phyloP scores from a whole-genome alignment of 2,888 invertebrate genomes.

The Galeruca laticollis region DNA sequence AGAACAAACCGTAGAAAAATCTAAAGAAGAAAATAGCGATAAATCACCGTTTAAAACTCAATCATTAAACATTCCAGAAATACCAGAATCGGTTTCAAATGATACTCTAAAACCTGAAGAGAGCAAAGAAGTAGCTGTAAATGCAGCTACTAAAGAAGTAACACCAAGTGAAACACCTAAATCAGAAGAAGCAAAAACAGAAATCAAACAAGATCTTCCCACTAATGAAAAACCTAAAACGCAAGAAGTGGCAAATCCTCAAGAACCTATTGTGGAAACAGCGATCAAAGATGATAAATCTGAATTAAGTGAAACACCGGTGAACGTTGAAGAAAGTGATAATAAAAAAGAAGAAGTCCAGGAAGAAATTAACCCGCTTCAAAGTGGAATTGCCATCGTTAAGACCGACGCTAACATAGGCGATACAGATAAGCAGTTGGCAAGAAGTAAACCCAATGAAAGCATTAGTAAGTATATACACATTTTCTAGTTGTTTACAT shows the following conservation, averaged over 20 bases:
- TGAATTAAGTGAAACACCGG: conserved; percentile 16
- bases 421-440: conserved; percentile 42
- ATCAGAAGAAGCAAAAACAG: conserved; percentile 19
- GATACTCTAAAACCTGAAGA: conserved; percentile 13
- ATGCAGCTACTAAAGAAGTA: too few species aligned
- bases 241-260: conserved; percentile 24
- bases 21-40: background rate
- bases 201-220: background rate
- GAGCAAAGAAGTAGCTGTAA: background rate
- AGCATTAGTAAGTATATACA: conserved; percentile 41
- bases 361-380: conserved; percentile 41
- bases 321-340: conserved; percentile 15
- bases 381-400: conserved; percentile 47
- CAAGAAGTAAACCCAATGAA: conserved; percentile 39
- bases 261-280: conserved; percentile 20
- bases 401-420: conserved; percentile 34
- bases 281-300: conserved; percentile 22
- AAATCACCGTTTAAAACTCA: background rate
- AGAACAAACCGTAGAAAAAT: background rate
- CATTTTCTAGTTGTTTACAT: background rate
- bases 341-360: conserved; percentile 24
- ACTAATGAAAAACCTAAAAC: conserved; percentile 9
- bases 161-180: background rate
- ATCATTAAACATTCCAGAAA: background rate
- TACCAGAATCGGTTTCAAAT: background rate